Evolutionary conservation across 2,797 vertebrate genomes (phyloP).

Genomic region (Spinus pinus): DNA sequence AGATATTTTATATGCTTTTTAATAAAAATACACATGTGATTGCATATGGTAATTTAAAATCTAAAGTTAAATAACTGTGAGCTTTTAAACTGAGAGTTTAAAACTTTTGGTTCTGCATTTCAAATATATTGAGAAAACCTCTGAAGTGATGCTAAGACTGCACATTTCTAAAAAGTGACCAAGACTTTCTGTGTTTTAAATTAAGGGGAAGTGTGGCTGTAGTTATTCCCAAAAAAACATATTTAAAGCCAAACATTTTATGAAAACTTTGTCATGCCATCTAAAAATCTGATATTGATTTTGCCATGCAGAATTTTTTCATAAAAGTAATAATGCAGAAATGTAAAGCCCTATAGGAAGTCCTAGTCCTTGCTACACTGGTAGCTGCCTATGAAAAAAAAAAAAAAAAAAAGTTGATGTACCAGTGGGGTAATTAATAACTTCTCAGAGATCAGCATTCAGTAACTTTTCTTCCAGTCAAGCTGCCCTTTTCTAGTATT

Average conservation of each 20-base stretch:
- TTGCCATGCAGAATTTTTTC: neutral
- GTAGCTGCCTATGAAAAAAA: neutral
- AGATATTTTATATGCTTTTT: neutral
- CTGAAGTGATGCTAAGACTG: neutral
- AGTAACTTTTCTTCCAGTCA: neutral
- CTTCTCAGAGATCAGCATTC: neutral
- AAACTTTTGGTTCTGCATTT: neutral
- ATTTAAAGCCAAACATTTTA: neutral
- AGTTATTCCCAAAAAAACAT: neutral
- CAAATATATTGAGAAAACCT: neutral
- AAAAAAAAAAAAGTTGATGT: fast-evolving
- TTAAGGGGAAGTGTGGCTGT: neutral
- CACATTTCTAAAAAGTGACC: neutral
- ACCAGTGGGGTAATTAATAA: neutral
- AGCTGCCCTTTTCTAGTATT: neutral
- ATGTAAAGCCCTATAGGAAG: neutral
- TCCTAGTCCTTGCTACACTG: neutral
- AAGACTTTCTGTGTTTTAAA: neutral
- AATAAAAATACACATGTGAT: neutral
- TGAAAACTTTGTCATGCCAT: neutral
- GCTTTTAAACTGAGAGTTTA: neutral
- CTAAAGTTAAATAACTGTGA: neutral
- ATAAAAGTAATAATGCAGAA: neutral
- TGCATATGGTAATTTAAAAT: neutral
- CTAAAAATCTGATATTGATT: neutral